Conservation (phyloP, 2,113 vertebrate species). For the Oxyruncus cristatus region DNA sequence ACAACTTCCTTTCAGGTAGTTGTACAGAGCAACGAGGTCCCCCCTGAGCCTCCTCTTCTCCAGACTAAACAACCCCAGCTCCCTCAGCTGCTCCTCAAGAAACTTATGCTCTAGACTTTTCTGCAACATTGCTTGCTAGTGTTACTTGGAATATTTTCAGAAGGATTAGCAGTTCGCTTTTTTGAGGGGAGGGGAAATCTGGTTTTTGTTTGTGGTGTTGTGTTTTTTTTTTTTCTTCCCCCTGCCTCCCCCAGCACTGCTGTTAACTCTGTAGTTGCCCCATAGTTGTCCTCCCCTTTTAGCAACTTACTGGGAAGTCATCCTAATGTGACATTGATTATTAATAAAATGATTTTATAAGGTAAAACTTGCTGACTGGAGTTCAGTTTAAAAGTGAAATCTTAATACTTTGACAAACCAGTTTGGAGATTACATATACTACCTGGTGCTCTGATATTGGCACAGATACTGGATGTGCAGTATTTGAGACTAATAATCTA, state of each 20-base stretch:
- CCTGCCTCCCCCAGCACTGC: background rate
- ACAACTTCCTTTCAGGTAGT: background rate
- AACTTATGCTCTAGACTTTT: background rate
- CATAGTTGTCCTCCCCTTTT: background rate
- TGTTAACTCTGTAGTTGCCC: background rate
- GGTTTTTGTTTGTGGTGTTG: background rate
- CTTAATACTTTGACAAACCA: background rate
- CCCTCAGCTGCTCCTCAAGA: background rate
- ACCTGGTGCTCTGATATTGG: background rate
- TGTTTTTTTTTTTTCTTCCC: fast-evolving
- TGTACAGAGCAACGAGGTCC: background rate
- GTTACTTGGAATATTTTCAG: background rate
- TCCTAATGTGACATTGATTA: background rate
- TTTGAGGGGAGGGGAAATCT: background rate
- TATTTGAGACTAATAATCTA: background rate
- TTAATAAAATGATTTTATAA: background rate
- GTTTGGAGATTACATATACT: background rate
- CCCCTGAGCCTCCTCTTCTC: background rate
- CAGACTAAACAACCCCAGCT: background rate
- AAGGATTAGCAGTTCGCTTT: background rate
- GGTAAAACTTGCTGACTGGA: background rate
- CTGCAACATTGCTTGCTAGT: background rate
- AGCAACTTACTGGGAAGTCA: background rate
- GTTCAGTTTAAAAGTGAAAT: background rate
- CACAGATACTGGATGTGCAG: background rate